phyloP scores from a whole-genome alignment of 2,113 vertebrate genomes.

The Crotalus horridus region DNA sequence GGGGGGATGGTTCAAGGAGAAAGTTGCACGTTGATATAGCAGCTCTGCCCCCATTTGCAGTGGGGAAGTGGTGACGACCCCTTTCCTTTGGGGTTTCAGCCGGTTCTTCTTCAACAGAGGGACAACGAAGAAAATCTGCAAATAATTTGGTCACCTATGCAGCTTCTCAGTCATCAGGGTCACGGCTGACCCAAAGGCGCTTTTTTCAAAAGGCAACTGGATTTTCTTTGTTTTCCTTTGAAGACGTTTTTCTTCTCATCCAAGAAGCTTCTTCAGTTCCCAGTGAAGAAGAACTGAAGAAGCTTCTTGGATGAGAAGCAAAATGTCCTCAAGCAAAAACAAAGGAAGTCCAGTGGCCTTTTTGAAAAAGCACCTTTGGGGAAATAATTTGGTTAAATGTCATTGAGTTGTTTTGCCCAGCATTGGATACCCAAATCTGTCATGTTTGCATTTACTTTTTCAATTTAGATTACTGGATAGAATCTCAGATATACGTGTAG shows the following conservation, averaged over 20 bases:
- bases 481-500: background rate
- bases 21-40: too few species aligned
- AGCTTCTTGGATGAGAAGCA: too few species aligned
- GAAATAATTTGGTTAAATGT: too few species aligned
- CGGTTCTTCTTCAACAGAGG: background rate
- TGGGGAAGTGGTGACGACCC: background rate
- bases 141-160: background rate
- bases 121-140: background rate
- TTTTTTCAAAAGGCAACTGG: background rate
- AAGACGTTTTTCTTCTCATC: background rate
- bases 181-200: too few species aligned
- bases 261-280: background rate
- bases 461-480: too few species aligned
- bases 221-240: background rate
- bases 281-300: background rate
- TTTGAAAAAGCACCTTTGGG: too few species aligned
- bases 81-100: background rate
- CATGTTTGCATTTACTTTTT: too few species aligned
- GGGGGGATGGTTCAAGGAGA: background rate
- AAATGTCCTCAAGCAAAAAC: too few species aligned
- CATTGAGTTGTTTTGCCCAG: too few species aligned
- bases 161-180: background rate
- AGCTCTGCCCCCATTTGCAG: background rate
- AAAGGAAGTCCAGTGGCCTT: too few species aligned
- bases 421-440: too few species aligned